Base-by-base conservation (phyloP, 2,888 invertebrate species). In the Epinotia bilunana region DNA sequence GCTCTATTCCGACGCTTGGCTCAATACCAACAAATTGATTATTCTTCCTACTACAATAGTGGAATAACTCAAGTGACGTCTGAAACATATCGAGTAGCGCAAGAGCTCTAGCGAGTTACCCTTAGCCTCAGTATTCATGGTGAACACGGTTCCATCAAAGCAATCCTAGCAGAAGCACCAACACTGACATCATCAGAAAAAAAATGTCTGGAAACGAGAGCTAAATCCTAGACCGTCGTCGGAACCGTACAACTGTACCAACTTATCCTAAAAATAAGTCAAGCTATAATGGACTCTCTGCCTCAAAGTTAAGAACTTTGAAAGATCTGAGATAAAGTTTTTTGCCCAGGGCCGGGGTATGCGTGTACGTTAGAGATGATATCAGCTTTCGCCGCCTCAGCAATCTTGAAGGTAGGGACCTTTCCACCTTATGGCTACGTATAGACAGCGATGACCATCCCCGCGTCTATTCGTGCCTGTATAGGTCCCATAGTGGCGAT, bases 171-270 rank as follows among this genome's bases (percentile, higher is more conserved):
- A 43, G 20, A 57, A 68, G 57, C 39, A 23, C 58, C 62, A 46
- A 60, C 28, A 58, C n/a, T 46, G 23, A 57, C 67, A 68, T 43
- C 43, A 43, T 43, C 43, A 43, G 28, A 73, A 60, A 58, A 53
- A 57, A 70, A 74, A 64, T 39, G 60, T 55, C 70, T 65, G 28
- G 60, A 71, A 74, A 71, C 46, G 64, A 74, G 70, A 71, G 70
- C 74, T 74, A 65, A 71, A 74, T 71, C 70, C 74, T 74, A 74
- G 74, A 60, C 71, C 74, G 65, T 65, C 64, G 70, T 63, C 58
- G 58, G 43, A 20, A 23, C 70, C 69, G 49, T 43, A 69, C 39
- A 68, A 16, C n/a, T n/a, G 39, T 57, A 46, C 69, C 43, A 69
- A 69, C 60, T 60, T 69, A 60, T 69, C 18, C 46, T 23, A 16